Evolutionary conservation across 2,113 vertebrate genomes (phyloP).

Genomic region (Melanerpes aurifrons): DNA sequence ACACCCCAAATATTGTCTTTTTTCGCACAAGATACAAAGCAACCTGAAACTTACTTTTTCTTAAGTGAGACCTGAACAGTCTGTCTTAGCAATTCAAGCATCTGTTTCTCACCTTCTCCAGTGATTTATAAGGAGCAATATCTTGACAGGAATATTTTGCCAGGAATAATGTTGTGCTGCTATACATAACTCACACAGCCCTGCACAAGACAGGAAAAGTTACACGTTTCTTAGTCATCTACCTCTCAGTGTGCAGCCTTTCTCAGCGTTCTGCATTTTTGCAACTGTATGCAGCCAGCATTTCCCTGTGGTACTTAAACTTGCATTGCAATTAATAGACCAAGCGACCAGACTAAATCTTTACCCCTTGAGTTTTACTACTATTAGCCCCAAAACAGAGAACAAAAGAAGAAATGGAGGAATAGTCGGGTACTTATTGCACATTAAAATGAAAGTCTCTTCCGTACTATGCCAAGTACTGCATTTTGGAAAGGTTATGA

Average conservation of each 20-base stretch:
- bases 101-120: not conserved
- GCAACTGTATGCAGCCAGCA: not conserved
- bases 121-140: not conserved
- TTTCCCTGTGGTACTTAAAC: not conserved
- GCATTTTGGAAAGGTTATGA: not conserved
- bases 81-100: not conserved
- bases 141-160: constrained; percentile 11
- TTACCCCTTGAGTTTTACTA: not conserved
- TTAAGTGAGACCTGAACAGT: not conserved
- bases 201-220: not conserved
- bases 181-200: not conserved
- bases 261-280: not conserved
- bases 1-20: not conserved
- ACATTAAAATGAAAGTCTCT: not conserved
- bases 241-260: not conserved
- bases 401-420: not conserved
- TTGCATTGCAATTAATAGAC: not conserved
- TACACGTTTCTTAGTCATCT: rapidly evolving
- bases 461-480: not conserved
- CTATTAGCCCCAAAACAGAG: not conserved
- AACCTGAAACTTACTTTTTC: not conserved
- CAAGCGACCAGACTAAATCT: not conserved
- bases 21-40: not conserved
- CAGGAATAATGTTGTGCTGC: not conserved
- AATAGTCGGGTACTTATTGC: not conserved